Evolutionary conservation across 2,888 invertebrate species (phyloP), one percentile per base, ranked within the genome.

Genomic region (Leucoptera coffeella): DNA sequence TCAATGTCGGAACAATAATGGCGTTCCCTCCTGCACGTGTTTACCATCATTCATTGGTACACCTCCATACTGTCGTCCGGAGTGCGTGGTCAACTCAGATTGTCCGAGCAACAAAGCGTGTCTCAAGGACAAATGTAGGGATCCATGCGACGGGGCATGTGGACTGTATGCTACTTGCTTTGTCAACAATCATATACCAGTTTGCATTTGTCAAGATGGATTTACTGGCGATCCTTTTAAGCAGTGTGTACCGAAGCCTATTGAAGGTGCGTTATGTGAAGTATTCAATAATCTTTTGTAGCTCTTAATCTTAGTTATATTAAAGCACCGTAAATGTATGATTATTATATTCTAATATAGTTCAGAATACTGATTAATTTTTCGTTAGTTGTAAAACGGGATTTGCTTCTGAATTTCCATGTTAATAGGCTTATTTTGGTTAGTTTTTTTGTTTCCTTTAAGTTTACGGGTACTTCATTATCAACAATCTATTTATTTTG

Each of bases 151-250:
- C 13, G 80, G 80, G 15, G 73, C 78, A 3, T 83, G 83, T 45
- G 84, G 83, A 13, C 46, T 73, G 20, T 77, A 77, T 43, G 78
- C 85, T 4, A 57, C 73, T 22, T 86, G 86, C 37, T 74, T 76
- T 43, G 81, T 81, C 2, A 71, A 76, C 23, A 82, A 82, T 45
- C 85, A 86, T 43, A 67, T 78, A 30, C 80, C 85, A 2, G 74
- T 83, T n/a, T 86, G 85, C 41, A 72, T 77, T 28, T 85, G 85
- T 41, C 65, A 77, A 19, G 69, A 74, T 25, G 77, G 75, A 15
- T 80, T 74, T 41, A 72, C 77, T 22, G 85, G 85, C 25, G 77
- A 77, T 54, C 82, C 84, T n/a, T 84, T 86, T 43, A 75, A 74
- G 8, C 74, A 78, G 40, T 82, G 82, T 37, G 42, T 59, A 32